These are phyloP conservation scores for Diarsia brunnea DNA, from an alignment of 2,888 invertebrate genomes.

Conservation along the genomic window DNA sequence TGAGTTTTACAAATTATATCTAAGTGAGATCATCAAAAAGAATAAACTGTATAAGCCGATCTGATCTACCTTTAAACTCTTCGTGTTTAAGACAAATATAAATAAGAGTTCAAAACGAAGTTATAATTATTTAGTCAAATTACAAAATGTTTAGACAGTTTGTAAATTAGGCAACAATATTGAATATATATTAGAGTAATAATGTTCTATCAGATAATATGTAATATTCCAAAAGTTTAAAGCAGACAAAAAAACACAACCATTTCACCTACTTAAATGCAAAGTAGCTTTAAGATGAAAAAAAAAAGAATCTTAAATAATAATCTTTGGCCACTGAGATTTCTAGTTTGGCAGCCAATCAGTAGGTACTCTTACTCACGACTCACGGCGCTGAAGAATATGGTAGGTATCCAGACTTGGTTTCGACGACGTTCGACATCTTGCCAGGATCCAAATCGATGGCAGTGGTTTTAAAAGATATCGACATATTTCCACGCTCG, in stretches of 20 bases:
- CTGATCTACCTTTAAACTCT: background rate
- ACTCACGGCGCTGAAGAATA: slow-evolving; percentile 32
- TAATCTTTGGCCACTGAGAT: slow-evolving; percentile 18
- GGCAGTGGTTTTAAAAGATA: slow-evolving; percentile 4
- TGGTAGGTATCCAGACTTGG: slow-evolving; percentile 20
- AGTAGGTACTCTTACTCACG: slow-evolving; percentile 1
- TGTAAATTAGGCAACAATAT: background rate
- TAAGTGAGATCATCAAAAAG: slow-evolving; percentile 8
- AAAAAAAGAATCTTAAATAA: background rate
- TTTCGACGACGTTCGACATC: slow-evolving; percentile 5
- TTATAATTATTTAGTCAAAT: background rate
- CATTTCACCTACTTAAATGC: background rate
- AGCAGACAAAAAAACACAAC: background rate
- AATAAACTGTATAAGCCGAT: background rate
- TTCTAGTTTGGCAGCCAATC: background rate
- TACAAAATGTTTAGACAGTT: background rate
- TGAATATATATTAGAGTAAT: background rate
- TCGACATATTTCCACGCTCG: background rate
- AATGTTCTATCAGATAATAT: background rate
- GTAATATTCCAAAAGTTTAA: background rate
- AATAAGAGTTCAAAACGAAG: background rate
- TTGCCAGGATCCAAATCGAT: slow-evolving; percentile 12
- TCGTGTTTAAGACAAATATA: background rate
- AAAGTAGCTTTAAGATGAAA: background rate
- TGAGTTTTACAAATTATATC: background rate